Evolutionary conservation across 2,797 vertebrate genomes (phyloP).

Genomic region (Triplophysa bombifrons): DNA sequence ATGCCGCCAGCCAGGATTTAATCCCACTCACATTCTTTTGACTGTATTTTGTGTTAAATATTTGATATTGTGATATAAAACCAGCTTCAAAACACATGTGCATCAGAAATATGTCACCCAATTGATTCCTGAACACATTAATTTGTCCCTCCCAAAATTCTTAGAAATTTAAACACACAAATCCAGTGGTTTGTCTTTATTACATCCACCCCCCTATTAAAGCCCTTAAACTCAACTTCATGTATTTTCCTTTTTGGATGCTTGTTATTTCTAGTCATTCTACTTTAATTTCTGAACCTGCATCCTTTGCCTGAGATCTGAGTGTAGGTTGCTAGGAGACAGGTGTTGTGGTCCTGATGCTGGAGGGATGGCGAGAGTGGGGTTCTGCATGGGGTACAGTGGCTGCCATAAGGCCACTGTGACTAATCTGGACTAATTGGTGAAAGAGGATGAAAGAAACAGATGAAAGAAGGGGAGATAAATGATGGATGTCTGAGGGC

Average conservation of each 20-base stretch:
- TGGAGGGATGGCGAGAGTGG: conserved; percentile 28
- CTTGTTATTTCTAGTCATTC: conserved; percentile 51
- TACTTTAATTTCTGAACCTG: conserved; percentile 49
- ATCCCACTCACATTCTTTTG: neutral
- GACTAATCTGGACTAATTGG: conserved; percentile 59
- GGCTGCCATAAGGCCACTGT: conserved; percentile 48
- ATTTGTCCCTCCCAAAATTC: neutral
- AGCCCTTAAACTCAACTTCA: conserved; percentile 9
- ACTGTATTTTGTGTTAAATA: conserved; percentile 5
- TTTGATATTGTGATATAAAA: neutral
- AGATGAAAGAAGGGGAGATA: conserved; percentile 58
- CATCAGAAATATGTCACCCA: neutral
- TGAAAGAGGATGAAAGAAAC: conserved; percentile 54
- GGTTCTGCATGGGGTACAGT: neutral
- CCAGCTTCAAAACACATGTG: neutral
- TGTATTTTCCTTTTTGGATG: conserved; percentile 42
- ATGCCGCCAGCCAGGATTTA: neutral
- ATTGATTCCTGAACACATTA: neutral
- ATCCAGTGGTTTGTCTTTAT: conserved; percentile 5
- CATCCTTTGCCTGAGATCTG: conserved; percentile 51
- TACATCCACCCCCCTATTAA: conserved; percentile 1
- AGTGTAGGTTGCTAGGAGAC: conserved; percentile 64
- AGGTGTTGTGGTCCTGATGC: conserved; percentile 54
- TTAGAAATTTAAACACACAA: neutral
- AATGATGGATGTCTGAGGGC: conserved; percentile 55